Conservation (phyloP, 2,113 vertebrate genomes). For the Cynoglossus semilaevis region DNA sequence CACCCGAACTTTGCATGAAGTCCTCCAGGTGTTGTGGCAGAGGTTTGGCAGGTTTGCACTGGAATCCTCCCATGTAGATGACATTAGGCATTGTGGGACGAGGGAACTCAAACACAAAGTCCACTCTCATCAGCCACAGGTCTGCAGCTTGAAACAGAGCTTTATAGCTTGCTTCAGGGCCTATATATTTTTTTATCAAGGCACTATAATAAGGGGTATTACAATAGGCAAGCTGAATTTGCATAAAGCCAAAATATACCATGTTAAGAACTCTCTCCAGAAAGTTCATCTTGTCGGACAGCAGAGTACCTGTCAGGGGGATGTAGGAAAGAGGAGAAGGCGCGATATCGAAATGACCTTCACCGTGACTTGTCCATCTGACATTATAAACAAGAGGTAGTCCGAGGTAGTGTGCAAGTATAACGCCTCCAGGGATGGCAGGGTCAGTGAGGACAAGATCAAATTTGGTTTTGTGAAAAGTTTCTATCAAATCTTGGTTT, state of each 20-base stretch:
- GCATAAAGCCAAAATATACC: neutral
- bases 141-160: constrained; percentile 72
- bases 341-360: constrained; percentile 64
- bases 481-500: constrained; percentile 44
- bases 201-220: constrained; percentile 11
- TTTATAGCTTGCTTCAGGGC: constrained; percentile 48
- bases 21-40: constrained; percentile 69
- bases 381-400: constrained; percentile 70
- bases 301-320: constrained; percentile 37
- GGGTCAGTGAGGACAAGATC: constrained; percentile 67
- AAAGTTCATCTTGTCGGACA: constrained; percentile 72
- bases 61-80: constrained; percentile 78
- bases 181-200: constrained; percentile 55
- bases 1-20: constrained; percentile 71
- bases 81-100: constrained; percentile 80
- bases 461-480: constrained; percentile 42
- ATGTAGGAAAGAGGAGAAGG: constrained; percentile 72
- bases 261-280: constrained; percentile 64
- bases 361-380: constrained; percentile 62
- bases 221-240: neutral
- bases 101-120: constrained; percentile 80
- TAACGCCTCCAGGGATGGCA: constrained; percentile 29
- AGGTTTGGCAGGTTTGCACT: constrained; percentile 72
- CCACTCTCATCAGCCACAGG: constrained; percentile 77
- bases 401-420: constrained; percentile 58